Evolutionary conservation across 2,888 invertebrate species (phyloP), one percentile per base, ranked within the genome.

Genomic region (Sarcophaga rosellei): DNA sequence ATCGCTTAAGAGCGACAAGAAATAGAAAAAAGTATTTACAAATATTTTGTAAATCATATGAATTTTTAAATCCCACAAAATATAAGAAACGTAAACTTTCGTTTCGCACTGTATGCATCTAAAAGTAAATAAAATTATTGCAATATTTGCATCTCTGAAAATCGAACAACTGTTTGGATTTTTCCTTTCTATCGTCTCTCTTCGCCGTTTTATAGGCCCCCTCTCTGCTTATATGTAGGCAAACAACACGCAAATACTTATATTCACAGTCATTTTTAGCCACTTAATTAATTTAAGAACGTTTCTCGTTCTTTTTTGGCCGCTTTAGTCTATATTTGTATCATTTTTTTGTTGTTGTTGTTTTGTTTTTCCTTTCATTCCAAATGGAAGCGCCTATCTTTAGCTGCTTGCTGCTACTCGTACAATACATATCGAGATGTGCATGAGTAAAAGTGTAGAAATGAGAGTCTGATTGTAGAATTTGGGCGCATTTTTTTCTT

Each of bases 251-350:
- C 44, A 53, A 11, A 47, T 10, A 53, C 15, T 15, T 0, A 25
- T 23, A 72, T 63, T 72, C 23, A 72, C n/a, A 45, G 59, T 73
- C 62, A 74, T 62, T 83, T 78, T 80, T 76, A 80, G 84, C 76
- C 76, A 76, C 66, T 84, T 73, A 80, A 84, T 84, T 81, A 81
- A 81, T 77, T 77, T 23, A 77, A 77, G 21, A 81, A 59, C 76
- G 59, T 65, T 61, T 15, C 35, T 35, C 80, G 20, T 61, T 66
- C 23, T 59, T 72, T 53, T 78, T 61, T 21, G 45, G 23, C 57
- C 44, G 23, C 35, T 44, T 61, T 44, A 57, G 59, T 47, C 47
- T 62, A 20, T 4, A 59, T n/a, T 53, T 63, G 25, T 45, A 45
- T 73, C 17, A 35, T 1, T 10, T 35, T 25, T 35, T 35, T 35